Conservation (phyloP, 1,140 invertebrate species). For the Carposina sasakii region DNA sequence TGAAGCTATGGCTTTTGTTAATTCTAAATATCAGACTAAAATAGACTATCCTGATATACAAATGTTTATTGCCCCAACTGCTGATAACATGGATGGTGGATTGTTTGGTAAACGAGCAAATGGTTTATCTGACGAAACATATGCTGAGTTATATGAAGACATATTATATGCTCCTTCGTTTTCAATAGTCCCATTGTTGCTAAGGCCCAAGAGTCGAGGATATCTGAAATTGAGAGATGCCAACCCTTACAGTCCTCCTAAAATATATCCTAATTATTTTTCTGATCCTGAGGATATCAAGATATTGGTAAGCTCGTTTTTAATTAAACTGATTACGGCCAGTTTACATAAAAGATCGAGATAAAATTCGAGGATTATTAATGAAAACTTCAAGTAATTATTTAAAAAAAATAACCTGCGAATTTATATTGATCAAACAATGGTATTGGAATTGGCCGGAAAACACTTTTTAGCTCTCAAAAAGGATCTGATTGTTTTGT, state of each 20-base stretch:
- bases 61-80: conserved; percentile 79
- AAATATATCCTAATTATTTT: conserved; percentile 89
- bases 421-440: no score
- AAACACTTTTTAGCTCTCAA: no score
- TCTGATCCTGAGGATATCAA: conserved; percentile 79
- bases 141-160: conserved; percentile 77
- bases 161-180: conserved; percentile 79
- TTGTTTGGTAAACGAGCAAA: conserved; percentile 77
- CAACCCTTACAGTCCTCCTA: conserved; percentile 80
- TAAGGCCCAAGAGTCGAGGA: conserved; percentile 82
- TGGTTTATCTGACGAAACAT: conserved; percentile 79
- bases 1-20: conserved; percentile 85
- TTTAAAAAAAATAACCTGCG: no score
- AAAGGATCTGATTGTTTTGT: no score
- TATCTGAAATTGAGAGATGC: conserved; percentile 76
- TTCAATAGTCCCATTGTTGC: conserved; percentile 77
- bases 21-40: conserved; percentile 77
- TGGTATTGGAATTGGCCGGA: no score
- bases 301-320: conserved; percentile 73
- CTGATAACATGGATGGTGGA: conserved; percentile 85
- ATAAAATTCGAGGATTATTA: no score
- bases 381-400: no score
- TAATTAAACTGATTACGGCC: no score
- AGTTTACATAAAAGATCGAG: no score
- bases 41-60: conserved; percentile 86